A percentile compares a stretch with the other conserved stretches of the same genome.
These are phyloP conservation scores for Strix aluco DNA, from an alignment of 2,113 vertebrate species.

Conservation along the genomic window DNA sequence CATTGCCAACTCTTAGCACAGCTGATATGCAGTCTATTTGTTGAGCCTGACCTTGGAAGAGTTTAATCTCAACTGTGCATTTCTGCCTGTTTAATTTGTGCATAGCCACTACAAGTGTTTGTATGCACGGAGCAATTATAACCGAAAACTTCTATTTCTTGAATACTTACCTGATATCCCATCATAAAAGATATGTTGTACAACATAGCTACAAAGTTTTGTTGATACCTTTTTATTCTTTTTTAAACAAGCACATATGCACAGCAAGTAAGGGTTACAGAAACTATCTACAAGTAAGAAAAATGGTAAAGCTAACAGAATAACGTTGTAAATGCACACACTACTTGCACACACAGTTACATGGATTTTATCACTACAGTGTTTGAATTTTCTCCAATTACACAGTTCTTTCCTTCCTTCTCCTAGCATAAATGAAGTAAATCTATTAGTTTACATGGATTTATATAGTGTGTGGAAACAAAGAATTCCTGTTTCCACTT, in stretches of 20 bases:
- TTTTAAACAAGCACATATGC: not conserved
- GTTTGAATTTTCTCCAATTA: not conserved
- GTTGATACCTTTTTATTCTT: not conserved
- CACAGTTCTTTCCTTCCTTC: not conserved
- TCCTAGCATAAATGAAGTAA: not conserved
- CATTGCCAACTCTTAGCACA: not conserved
- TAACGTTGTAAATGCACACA: rapidly evolving
- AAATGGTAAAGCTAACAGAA: not conserved
- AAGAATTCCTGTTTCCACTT: not conserved
- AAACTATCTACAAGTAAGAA: not conserved
- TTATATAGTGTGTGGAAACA: not conserved
- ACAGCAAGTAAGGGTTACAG: not conserved
- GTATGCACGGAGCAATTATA: not conserved
- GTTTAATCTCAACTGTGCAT: not conserved
- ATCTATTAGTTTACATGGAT: not conserved
- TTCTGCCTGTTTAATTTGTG: not conserved
- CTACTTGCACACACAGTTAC: rapidly evolving
- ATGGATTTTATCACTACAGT: not conserved
- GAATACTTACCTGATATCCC: not conserved
- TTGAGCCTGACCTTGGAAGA: not conserved
- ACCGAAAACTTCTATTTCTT: not conserved
- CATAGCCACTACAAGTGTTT: not conserved
- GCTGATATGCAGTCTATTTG: not conserved
- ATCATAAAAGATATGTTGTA: not conserved
- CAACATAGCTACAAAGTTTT: not conserved